These are phyloP conservation scores for Drosophila nasuta DNA, from an alignment of 1,140 invertebrate species.

Conservation along the genomic window DNA sequence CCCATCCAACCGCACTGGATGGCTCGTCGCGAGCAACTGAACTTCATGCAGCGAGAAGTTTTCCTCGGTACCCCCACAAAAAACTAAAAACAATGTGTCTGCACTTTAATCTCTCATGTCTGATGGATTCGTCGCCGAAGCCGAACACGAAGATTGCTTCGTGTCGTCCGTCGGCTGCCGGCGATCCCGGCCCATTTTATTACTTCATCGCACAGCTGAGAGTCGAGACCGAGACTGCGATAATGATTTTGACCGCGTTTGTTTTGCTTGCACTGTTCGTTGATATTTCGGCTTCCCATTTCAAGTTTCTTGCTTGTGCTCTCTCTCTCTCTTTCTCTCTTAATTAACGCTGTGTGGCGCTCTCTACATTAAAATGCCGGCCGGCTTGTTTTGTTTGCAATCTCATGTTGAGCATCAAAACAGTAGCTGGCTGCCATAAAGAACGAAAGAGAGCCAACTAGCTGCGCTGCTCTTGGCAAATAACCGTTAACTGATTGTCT, in stretches of 20 bases:
- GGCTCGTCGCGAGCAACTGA: slow-evolving; percentile 83
- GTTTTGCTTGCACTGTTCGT: slow-evolving; percentile 61
- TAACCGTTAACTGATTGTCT: neutral
- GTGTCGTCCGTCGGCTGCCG: slow-evolving; percentile 24
- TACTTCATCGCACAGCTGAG: slow-evolving; percentile 57
- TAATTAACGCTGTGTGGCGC: slow-evolving; percentile 6
- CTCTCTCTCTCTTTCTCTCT: neutral
- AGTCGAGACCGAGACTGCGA: slow-evolving; percentile 14
- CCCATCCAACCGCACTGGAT: slow-evolving; percentile 84
- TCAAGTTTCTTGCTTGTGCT: slow-evolving; percentile 26
- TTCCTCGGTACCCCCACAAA: slow-evolving; percentile 56
- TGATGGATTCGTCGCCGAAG: slow-evolving; percentile 30
- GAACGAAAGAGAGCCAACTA: neutral
- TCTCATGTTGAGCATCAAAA: neutral
- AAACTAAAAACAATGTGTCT: slow-evolving; percentile 23
- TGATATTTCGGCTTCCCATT: slow-evolving; percentile 31
- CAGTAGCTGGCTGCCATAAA: neutral
- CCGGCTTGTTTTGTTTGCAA: slow-evolving; percentile 36
- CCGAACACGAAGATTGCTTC: slow-evolving; percentile 7
- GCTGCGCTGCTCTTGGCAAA: neutral
- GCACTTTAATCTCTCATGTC: slow-evolving; percentile 19
- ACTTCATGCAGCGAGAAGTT: slow-evolving; percentile 55
- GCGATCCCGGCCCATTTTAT: slow-evolving; percentile 49
- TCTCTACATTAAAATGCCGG: slow-evolving; percentile 39
- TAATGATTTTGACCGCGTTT: slow-evolving; percentile 49